Evolutionary conservation across 2,113 vertebrate genomes (phyloP).

Genomic region (Argyrosomus japonicus): DNA sequence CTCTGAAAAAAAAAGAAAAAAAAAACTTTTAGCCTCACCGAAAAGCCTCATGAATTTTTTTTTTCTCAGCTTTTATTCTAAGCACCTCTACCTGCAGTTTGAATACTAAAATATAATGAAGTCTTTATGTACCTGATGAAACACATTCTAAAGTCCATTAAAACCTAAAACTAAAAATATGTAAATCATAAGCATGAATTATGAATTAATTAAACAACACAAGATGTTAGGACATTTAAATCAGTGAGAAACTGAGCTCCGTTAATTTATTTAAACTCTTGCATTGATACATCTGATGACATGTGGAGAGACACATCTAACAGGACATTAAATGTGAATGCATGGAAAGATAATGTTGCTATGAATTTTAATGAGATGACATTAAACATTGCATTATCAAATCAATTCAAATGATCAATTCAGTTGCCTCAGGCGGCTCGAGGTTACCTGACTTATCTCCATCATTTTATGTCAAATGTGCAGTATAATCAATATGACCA

Average conservation of each 20-base stretch:
- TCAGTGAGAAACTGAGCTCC: background rate
- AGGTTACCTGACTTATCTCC: slow-evolving; percentile 23
- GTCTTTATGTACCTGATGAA: background rate
- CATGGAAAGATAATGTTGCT: background rate
- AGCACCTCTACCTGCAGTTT: slow-evolving; percentile 24
- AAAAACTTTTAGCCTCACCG: slow-evolving; percentile 11
- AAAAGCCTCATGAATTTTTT: slow-evolving; percentile 20
- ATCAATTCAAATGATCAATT: background rate
- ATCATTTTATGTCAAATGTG: slow-evolving; percentile 41
- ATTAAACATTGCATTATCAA: background rate
- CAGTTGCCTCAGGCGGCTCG: slow-evolving; percentile 30
- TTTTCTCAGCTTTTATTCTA: slow-evolving; percentile 35
- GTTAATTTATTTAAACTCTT: background rate
- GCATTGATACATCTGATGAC: background rate
- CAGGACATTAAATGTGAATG: background rate
- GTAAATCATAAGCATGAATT: background rate
- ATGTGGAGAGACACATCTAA: background rate
- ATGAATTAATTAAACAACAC: background rate
- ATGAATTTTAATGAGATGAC: background rate
- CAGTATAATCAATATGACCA: slow-evolving; percentile 2
- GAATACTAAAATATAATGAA: slow-evolving; percentile 28
- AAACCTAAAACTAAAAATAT: background rate
- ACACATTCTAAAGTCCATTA: background rate
- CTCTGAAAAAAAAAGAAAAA: slow-evolving; percentile 21
- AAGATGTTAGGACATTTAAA: background rate